Evolutionary conservation across 2,888 invertebrate genomes (phyloP).

Genomic region (Eupithecia tripunctaria): DNA sequence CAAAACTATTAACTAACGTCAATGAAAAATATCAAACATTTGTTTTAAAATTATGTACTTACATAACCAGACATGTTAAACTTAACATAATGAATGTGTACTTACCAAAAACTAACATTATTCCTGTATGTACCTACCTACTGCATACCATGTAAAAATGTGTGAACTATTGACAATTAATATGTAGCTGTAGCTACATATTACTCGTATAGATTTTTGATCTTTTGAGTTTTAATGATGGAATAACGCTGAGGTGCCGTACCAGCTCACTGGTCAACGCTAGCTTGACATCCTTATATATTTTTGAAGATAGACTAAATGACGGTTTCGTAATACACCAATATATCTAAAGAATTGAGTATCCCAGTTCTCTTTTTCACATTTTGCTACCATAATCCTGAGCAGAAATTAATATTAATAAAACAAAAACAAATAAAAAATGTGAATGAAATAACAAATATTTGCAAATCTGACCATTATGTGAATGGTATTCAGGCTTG

Average conservation of each 20-base stretch:
- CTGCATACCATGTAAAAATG: not conserved
- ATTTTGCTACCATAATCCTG: not conserved
- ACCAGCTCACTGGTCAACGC: too few species aligned
- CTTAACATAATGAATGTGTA: not conserved
- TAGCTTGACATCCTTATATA: not conserved
- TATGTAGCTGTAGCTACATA: too few species aligned
- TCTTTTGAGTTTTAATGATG: not conserved
- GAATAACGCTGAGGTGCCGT: not conserved
- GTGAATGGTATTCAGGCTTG: not conserved
- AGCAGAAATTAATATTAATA: not conserved
- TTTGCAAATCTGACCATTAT: slow-evolving; percentile 8
- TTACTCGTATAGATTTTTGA: not conserved
- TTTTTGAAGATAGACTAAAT: not conserved
- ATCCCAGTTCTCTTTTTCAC: not conserved
- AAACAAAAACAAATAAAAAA: not conserved
- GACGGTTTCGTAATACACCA: not conserved
- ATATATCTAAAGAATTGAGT: not conserved
- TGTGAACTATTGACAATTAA: not conserved
- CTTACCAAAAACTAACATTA: not conserved
- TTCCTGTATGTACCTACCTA: not conserved
- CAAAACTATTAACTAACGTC: slow-evolving; percentile 55
- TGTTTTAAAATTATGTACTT: slow-evolving; percentile 15
- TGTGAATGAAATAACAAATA: not conserved
- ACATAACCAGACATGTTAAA: not conserved
- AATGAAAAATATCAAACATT: slow-evolving; percentile 38